Conservation (phyloP, 1,140 invertebrate species). For the Drosophila equinoxialis region DNA sequence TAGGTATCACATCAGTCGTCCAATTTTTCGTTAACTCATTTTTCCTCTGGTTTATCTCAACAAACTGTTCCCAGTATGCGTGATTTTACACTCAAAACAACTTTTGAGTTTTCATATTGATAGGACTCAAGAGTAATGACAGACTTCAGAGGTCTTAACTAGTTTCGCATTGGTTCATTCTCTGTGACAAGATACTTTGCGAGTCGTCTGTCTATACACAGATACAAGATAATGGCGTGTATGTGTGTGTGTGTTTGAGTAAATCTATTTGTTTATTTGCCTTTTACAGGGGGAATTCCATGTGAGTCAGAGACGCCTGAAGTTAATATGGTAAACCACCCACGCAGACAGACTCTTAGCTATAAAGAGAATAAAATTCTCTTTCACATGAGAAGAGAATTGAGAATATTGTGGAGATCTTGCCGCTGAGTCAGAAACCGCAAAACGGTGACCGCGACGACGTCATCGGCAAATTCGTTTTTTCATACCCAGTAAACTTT, state of each 20-base stretch:
- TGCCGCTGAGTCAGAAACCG: not conserved
- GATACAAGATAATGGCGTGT: not conserved
- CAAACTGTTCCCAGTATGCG: constrained; percentile 4
- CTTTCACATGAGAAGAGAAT: not conserved
- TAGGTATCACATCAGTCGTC: too few species aligned
- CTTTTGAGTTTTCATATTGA: not conserved
- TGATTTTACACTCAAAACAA: not conserved
- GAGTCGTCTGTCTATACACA: not conserved
- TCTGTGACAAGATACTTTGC: not conserved
- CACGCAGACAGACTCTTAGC: constrained; percentile 1
- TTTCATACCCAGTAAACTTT: not conserved
- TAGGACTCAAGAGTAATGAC: not conserved
- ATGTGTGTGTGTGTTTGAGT: not conserved
- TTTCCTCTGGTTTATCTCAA: not conserved
- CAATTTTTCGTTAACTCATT: not conserved
- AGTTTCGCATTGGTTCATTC: constrained; percentile 5
- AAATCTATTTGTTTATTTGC: constrained; percentile 1
- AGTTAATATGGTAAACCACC: constrained; percentile 5
- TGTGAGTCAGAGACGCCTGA: not conserved
- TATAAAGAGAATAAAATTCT: not conserved
- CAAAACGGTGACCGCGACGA: not conserved
- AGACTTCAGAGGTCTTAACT: not conserved
- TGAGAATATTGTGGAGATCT: not conserved
- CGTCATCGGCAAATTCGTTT: constrained; percentile 4
- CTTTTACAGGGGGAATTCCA: constrained; percentile 3